Conservation (phyloP, 1,140 invertebrate species). For the Drosophila neocordata region DNA sequence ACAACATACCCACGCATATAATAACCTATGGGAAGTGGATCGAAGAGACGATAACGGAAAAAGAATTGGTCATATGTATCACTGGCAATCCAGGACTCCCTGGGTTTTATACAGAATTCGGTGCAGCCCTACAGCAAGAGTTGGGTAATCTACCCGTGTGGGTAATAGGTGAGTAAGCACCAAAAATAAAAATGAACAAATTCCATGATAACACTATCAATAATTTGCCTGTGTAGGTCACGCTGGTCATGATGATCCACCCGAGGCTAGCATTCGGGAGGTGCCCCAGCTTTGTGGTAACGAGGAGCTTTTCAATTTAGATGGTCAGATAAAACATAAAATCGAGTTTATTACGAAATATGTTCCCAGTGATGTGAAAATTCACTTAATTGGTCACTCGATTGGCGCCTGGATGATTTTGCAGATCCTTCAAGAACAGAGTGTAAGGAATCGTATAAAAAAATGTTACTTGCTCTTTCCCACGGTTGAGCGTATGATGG, state of each 20-base stretch:
- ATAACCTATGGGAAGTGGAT: constrained; percentile 87
- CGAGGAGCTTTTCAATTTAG: constrained; percentile 86
- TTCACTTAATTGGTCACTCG: constrained; percentile 93
- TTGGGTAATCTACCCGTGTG: constrained; percentile 87
- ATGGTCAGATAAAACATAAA: constrained; percentile 93
- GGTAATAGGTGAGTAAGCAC: constrained; percentile 83
- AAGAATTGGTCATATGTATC: constrained; percentile 85
- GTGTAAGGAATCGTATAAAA: constrained; percentile 83
- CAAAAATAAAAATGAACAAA: constrained; percentile 52
- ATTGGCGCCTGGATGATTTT: constrained; percentile 91
- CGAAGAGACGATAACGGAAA: constrained; percentile 85
- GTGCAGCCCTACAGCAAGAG: constrained; percentile 85
- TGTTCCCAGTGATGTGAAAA: constrained; percentile 86
- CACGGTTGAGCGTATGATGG: constrained; percentile 90
- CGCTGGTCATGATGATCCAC: constrained; percentile 87
- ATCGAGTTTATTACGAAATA: constrained; percentile 88
- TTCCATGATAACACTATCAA: background rate
- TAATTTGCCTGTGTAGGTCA: constrained; percentile 84
- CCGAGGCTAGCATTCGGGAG: constrained; percentile 71
- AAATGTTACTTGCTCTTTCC: constrained; percentile 91
- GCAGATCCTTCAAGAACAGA: constrained; percentile 87
- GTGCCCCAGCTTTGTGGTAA: constrained; percentile 84
- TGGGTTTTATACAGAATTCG: constrained; percentile 89
- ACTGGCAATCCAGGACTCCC: constrained; percentile 89
- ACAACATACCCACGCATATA: constrained; percentile 87